A percentile compares a stretch with the other conserved stretches of the same genome.
Conservation (phyloP, 2,888 invertebrate genomes). For the Thyatira batis region DNA sequence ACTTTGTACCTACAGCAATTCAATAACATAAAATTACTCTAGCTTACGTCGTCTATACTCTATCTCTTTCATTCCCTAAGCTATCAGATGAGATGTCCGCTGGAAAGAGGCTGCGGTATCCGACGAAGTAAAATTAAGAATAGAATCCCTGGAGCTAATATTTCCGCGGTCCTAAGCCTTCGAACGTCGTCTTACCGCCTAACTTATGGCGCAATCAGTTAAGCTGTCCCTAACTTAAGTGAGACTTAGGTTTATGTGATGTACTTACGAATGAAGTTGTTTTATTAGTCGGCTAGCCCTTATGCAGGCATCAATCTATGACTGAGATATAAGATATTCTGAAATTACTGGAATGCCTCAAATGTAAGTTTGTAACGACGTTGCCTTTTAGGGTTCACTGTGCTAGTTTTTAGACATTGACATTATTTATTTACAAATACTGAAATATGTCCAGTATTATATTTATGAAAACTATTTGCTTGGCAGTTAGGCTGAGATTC, state of each 20-base stretch:
- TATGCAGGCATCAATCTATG: neutral
- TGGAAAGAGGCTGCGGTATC: too few relatives aligned
- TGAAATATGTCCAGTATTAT: neutral
- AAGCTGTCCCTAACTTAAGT: constrained; percentile 40
- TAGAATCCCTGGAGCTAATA: neutral
- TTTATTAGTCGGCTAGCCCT: constrained; percentile 11
- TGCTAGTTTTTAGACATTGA: neutral
- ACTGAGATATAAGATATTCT: neutral
- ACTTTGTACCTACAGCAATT: neutral
- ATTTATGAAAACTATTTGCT: neutral
- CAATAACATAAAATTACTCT: too few relatives aligned
- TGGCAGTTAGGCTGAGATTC: too few relatives aligned
- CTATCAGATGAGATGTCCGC: too few relatives aligned
- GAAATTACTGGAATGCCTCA: neutral
- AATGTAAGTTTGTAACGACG: neutral
- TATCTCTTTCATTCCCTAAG: too few relatives aligned
- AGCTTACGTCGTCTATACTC: too few relatives aligned
- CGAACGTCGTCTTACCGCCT: constrained; percentile 28
- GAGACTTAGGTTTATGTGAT: constrained; percentile 37
- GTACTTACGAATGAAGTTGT: constrained; percentile 27
- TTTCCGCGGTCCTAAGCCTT: constrained; percentile 6
- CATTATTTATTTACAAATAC: too few relatives aligned
- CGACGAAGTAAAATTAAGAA: too few relatives aligned
- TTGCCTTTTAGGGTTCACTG: neutral
- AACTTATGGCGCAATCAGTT: constrained; percentile 49